Conservation (phyloP, 2,888 invertebrate species). For the Chalcosyrphus nemorum region DNA sequence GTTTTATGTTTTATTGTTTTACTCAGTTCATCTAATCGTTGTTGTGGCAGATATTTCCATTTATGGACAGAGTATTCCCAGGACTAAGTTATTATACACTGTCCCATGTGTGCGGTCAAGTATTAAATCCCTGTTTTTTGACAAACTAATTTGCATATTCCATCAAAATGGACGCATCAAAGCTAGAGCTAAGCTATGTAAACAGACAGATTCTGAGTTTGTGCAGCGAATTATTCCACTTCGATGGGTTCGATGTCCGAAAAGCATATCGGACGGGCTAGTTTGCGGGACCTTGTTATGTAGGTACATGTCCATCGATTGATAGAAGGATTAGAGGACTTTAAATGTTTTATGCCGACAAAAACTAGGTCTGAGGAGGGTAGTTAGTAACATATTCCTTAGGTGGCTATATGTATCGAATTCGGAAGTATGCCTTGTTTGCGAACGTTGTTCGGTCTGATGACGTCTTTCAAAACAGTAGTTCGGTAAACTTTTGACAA, state of each 20-base stretch:
- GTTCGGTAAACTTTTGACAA: too few relatives aligned
- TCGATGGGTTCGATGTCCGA: slow-evolving; percentile 18
- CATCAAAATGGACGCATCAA: slow-evolving; percentile 3
- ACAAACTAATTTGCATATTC: slow-evolving; percentile 48
- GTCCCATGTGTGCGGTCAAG: slow-evolving; percentile 51
- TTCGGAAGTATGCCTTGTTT: too few relatives aligned
- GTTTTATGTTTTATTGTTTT: slow-evolving; percentile 50
- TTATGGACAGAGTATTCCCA: slow-evolving; percentile 3
- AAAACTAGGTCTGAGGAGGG: background rate
- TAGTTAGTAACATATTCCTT: too few relatives aligned
- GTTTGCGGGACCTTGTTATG: background rate
- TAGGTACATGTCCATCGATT: background rate
- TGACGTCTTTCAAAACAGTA: too few relatives aligned
- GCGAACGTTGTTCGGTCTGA: too few relatives aligned
- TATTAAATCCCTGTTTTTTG: slow-evolving; percentile 34
- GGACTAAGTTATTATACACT: background rate
- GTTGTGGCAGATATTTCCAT: slow-evolving; percentile 23
- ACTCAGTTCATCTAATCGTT: slow-evolving; percentile 12
- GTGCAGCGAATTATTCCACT: slow-evolving; percentile 33
- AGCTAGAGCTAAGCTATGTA: slow-evolving; percentile 29
- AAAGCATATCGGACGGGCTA: background rate
- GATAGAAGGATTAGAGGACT: background rate
- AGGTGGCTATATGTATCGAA: too few relatives aligned
- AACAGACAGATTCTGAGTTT: slow-evolving; percentile 51
- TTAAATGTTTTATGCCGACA: background rate